A percentile compares a stretch with the other conserved stretches of the same genome.
Conservation (phyloP, 2,888 invertebrate genomes). For the Endomychus coccineus region DNA sequence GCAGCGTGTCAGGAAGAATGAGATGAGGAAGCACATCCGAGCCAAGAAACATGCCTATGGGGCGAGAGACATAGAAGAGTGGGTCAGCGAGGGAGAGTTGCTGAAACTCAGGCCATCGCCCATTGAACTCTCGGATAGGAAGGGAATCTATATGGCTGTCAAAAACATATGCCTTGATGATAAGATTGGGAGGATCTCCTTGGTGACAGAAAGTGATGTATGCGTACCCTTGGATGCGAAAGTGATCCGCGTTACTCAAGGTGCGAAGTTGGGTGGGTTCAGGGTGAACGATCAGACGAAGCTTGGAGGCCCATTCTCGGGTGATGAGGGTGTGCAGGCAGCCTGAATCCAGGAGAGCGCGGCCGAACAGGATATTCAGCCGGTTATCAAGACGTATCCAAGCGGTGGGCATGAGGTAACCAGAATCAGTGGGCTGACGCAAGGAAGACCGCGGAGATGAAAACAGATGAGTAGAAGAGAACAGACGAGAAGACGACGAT, state of each 20-base stretch:
- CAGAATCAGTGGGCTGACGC: constrained; percentile 6
- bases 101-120: constrained; percentile 1
- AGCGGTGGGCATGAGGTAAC: constrained; percentile 8
- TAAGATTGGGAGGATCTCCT: neutral
- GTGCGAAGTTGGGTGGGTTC: neutral
- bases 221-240: constrained; percentile 7
- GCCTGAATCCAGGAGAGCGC: constrained; percentile 1
- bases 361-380: constrained; percentile 7
- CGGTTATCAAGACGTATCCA: constrained; percentile 7
- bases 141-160: constrained; percentile 1
- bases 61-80: neutral
- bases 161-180: neutral
- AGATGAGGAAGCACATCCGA: neutral
- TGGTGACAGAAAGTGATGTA: constrained; percentile 3
- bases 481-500: constrained; percentile 6
- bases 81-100: neutral
- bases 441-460: constrained; percentile 7
- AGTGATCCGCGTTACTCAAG: constrained; percentile 7
- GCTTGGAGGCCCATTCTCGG: neutral
- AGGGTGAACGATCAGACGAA: constrained; percentile 5
- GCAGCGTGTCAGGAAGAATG: neutral
- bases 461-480: constrained; percentile 3
- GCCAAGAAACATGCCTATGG: too few species aligned
- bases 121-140: neutral
- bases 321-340: constrained; percentile 3